phyloP scores from a whole-genome alignment of 2,113 vertebrate species.

The Cochlearius cochlearius region DNA sequence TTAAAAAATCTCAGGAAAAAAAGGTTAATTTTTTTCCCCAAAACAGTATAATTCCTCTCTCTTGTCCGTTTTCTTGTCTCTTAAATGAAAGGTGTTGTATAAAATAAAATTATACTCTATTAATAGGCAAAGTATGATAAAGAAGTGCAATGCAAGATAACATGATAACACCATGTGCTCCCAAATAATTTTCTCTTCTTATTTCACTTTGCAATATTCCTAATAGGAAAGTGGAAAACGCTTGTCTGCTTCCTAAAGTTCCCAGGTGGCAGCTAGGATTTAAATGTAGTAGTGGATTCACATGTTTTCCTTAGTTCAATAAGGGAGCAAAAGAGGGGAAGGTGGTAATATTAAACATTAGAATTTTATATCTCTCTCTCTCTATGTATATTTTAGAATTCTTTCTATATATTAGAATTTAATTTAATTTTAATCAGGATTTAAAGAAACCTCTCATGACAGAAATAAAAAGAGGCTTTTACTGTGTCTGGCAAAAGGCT shows the following conservation, averaged over 20 bases:
- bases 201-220: neutral
- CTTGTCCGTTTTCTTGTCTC: neutral
- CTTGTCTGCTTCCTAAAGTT: neutral
- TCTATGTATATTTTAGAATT: neutral
- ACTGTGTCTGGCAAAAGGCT: neutral
- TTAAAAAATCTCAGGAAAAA: neutral
- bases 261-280: neutral
- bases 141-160: neutral
- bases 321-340: neutral
- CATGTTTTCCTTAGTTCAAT: neutral
- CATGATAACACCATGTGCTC: neutral
- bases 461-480: neutral
- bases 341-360: neutral
- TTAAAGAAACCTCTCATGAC: neutral
- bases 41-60: neutral
- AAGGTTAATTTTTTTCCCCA: neutral
- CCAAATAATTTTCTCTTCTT: neutral
- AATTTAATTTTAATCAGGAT: neutral
- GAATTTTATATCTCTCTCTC: neutral
- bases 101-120: neutral
- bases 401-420: neutral
- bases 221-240: neutral
- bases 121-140: neutral
- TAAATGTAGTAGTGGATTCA: neutral
- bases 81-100: neutral